Percentiles rank a stretch among this genome's conserved stretches.
phyloP scores from a whole-genome alignment of 2,113 vertebrate species.

The Mixornis gularis region DNA sequence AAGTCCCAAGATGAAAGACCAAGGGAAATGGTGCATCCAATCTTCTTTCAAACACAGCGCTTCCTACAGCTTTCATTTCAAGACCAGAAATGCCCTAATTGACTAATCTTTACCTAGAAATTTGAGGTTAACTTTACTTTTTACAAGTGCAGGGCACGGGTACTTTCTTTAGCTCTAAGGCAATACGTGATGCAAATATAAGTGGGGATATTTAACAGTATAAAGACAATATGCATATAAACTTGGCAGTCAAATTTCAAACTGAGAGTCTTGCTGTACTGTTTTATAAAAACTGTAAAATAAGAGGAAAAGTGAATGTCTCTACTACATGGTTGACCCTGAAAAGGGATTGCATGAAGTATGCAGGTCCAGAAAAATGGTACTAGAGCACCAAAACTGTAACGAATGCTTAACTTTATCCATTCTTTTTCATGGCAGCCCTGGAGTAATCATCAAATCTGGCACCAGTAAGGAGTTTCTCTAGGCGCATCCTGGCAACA shows the following conservation, averaged over 20 bases:
- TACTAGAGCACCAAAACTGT: background rate
- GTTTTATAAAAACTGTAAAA: background rate
- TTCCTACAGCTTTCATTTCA: background rate
- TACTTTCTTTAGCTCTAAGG: background rate
- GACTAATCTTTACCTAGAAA: background rate
- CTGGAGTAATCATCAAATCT: background rate
- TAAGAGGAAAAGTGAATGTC: rapidly evolving
- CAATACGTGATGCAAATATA: background rate
- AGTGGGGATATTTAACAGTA: background rate
- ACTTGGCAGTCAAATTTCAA: background rate
- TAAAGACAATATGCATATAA: background rate
- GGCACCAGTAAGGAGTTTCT: background rate
- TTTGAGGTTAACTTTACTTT: background rate
- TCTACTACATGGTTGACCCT: background rate
- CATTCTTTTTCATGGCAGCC: background rate
- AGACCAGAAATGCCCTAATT: background rate
- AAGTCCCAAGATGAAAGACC: background rate
- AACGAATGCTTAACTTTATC: background rate
- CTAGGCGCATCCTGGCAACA: background rate
- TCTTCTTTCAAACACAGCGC: background rate
- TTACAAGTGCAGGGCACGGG: background rate
- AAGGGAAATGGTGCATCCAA: background rate
- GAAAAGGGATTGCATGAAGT: background rate
- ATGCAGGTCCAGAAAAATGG: background rate
- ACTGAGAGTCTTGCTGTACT: background rate